phyloP scores from a whole-genome alignment of 2,797 vertebrate genomes.

The Enteromius mattozi region DNA sequence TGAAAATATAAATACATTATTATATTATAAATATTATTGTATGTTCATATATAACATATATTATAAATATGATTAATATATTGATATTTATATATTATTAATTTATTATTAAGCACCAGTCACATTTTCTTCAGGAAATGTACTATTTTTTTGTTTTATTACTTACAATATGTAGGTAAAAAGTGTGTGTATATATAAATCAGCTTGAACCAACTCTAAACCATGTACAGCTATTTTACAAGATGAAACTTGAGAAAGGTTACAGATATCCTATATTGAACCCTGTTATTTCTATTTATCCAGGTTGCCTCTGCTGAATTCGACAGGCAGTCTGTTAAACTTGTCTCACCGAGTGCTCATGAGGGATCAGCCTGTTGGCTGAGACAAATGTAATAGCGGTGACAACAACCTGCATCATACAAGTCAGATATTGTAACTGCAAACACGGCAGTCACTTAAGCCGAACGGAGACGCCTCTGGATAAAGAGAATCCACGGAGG shows the following conservation, averaged over 20 bases:
- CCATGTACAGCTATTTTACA: neutral
- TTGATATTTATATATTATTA: neutral
- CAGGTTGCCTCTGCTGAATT: neutral
- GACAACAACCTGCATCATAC: slow-evolving; percentile 2
- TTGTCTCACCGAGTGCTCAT: neutral
- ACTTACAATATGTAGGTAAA: neutral
- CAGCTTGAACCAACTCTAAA: neutral
- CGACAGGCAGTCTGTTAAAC: neutral
- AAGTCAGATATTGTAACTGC: neutral
- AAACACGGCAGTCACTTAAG: neutral
- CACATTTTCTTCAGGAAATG: too few relatives aligned
- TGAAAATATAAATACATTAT: neutral
- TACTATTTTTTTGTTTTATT: neutral
- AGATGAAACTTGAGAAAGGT: neutral
- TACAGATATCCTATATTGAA: neutral
- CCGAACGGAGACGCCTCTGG: neutral
- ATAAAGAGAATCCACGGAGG: slow-evolving; percentile 9
- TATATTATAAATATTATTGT: too few relatives aligned
- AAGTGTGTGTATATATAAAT: neutral
- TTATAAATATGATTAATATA: neutral
- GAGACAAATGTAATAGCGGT: neutral
- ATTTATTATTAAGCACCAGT: too few relatives aligned
- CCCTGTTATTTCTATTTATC: slow-evolving; percentile 4
- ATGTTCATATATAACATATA: too few relatives aligned
- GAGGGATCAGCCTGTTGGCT: neutral